Conservation (phyloP, 2,797 vertebrate genomes). For the Urosaurus nigricauda region DNA sequence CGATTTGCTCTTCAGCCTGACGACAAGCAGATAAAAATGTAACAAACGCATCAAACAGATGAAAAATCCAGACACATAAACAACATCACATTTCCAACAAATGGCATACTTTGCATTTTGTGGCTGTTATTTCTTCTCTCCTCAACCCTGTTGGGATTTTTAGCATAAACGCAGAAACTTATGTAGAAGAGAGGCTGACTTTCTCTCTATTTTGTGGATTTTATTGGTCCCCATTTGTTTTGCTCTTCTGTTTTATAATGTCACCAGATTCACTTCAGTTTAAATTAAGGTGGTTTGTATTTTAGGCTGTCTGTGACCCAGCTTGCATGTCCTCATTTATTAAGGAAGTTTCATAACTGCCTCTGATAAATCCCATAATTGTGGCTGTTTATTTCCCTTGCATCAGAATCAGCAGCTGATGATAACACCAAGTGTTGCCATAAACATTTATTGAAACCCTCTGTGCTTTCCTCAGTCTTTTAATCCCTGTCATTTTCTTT, state of each 20-base stretch:
- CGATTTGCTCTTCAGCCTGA: slow-evolving; percentile 56
- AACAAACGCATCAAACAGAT: slow-evolving; percentile 57
- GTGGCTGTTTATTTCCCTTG: slow-evolving; percentile 58
- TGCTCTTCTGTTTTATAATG: slow-evolving; percentile 38
- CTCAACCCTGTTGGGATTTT: slow-evolving; percentile 37
- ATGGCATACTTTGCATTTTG: slow-evolving; percentile 35
- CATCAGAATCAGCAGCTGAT: slow-evolving; percentile 66
- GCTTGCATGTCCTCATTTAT: slow-evolving; percentile 45
- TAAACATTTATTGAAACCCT: slow-evolving; percentile 69
- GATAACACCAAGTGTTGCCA: slow-evolving; percentile 63
- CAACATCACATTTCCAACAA: slow-evolving; percentile 61
- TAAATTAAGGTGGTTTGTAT: slow-evolving; percentile 33
- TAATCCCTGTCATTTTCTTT: slow-evolving; percentile 68
- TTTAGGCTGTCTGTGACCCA: slow-evolving; percentile 49
- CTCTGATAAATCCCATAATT: slow-evolving; percentile 65
- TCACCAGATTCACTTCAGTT: slow-evolving; percentile 26
- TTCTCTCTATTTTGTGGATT: slow-evolving; percentile 15
- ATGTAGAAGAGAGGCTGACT: slow-evolving; percentile 16
- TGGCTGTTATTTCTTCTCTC: slow-evolving; percentile 49
- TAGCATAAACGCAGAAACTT: slow-evolving; percentile 50
- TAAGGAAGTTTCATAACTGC: slow-evolving; percentile 56
- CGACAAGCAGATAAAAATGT: slow-evolving; percentile 58
- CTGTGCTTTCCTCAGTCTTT: slow-evolving; percentile 67
- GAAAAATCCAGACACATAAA: slow-evolving; percentile 52
- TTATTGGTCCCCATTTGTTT: slow-evolving; percentile 47